These are phyloP conservation scores for Meganola albula DNA, from an alignment of 2,888 invertebrate genomes.

Conservation along the genomic window DNA sequence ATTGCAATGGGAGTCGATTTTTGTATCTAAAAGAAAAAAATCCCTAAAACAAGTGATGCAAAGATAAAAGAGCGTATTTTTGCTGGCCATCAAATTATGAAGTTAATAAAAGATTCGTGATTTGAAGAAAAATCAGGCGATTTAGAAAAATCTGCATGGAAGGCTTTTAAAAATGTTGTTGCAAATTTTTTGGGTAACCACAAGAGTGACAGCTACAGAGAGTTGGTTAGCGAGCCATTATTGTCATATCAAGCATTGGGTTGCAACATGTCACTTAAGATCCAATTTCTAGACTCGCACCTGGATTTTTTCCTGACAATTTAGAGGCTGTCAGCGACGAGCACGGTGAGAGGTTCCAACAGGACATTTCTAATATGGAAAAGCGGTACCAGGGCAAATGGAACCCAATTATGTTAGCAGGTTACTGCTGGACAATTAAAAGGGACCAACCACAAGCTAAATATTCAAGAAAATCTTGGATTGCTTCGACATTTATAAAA, in stretches of 20 bases:
- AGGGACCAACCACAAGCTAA: constrained; percentile 4
- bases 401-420: constrained; percentile 35
- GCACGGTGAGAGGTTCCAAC: constrained; percentile 35
- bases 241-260: not conserved
- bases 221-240: constrained; percentile 1
- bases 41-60: not conserved
- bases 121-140: not conserved
- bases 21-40: not conserved
- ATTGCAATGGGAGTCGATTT: not conserved
- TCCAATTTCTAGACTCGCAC: not conserved
- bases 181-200: constrained; percentile 1
- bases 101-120: not conserved
- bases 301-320: not conserved
- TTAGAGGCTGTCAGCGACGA: constrained; percentile 8
- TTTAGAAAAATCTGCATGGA: constrained; percentile 3
- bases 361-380: too few species aligned
- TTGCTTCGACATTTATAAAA: not conserved
- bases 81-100: not conserved
- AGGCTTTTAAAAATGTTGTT: constrained; percentile 1
- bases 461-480: not conserved
- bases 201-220: not conserved
- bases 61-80: constrained; percentile 2
- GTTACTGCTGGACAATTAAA: constrained; percentile 35
- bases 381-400: too few species aligned
- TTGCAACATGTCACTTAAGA: not conserved